Evolutionary conservation across 2,797 vertebrate species (phyloP).

Genomic region (Ptychobarbus kaznakovi): DNA sequence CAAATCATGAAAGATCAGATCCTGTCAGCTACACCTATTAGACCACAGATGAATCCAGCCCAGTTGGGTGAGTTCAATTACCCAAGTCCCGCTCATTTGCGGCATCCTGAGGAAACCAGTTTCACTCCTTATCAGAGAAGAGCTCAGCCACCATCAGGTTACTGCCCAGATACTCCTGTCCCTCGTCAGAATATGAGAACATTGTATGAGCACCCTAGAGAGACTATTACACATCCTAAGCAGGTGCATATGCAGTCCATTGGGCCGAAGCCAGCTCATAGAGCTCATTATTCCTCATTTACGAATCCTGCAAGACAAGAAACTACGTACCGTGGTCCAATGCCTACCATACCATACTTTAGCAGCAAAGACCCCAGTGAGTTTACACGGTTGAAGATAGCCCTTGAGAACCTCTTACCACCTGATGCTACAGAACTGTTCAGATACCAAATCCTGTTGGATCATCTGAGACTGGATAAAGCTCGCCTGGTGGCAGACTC

Average conservation of each 20-base stretch:
- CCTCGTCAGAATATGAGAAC: neutral
- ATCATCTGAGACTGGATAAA: slow-evolving; percentile 9
- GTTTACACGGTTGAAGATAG: neutral
- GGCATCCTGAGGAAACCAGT: neutral
- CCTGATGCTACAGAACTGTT: slow-evolving; percentile 8
- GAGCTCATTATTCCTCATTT: neutral
- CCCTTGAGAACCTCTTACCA: slow-evolving; percentile 14
- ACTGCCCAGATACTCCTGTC: neutral
- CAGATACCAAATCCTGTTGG: slow-evolving; percentile 6
- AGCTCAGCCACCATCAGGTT: neutral
- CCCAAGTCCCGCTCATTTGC: neutral
- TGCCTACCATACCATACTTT: neutral
- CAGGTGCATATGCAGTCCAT: neutral
- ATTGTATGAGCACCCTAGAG: neutral
- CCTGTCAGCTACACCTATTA: neutral
- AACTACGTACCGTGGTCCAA: neutral
- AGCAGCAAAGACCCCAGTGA: neutral
- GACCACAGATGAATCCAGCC: too few relatives aligned
- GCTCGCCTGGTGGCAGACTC: neutral
- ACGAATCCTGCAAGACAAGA: neutral
- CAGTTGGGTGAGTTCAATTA: neutral
- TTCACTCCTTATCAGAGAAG: neutral
- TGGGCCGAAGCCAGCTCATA: neutral
- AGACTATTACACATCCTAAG: neutral
- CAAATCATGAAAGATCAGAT: slow-evolving; percentile 18